phyloP scores from a whole-genome alignment of 53 echinoderm and acorn worm genomes.

The Echinarachnius parma region DNA sequence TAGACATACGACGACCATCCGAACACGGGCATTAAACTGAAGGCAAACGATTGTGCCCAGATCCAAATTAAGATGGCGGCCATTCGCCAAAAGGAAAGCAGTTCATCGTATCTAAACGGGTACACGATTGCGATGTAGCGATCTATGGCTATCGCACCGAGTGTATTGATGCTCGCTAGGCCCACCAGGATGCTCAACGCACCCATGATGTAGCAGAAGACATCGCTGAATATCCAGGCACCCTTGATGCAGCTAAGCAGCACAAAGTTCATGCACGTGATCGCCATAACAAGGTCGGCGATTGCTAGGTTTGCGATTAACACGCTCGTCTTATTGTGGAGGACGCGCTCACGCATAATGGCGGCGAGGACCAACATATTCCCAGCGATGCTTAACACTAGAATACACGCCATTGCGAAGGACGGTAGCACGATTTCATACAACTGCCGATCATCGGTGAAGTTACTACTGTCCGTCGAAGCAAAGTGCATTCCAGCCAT shows the following conservation, averaged over 20 bases:
- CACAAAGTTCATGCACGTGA: constrained; percentile 56
- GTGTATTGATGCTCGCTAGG: constrained; percentile 66
- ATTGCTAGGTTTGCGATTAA: constrained; percentile 82
- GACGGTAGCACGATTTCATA: constrained; percentile 20
- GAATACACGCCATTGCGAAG: constrained; percentile 49
- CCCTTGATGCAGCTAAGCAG: constrained; percentile 55
- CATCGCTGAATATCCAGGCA: constrained; percentile 56
- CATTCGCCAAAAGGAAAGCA: constrained; percentile 52
- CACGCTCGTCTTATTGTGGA: constrained; percentile 69
- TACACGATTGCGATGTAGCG: constrained; percentile 73
- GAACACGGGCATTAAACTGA: constrained; percentile 59
- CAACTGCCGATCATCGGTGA: too few relatives aligned
- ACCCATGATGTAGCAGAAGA: constrained; percentile 60
- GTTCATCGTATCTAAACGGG: constrained; percentile 60
- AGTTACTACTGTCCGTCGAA: too few relatives aligned
- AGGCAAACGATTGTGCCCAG: constrained; percentile 61
- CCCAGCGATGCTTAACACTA: constrained; percentile 49
- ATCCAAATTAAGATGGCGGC: constrained; percentile 57
- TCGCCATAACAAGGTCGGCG: constrained; percentile 63
- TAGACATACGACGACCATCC: constrained; percentile 64
- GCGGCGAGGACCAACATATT: constrained; percentile 69
- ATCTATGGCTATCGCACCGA: constrained; percentile 81
- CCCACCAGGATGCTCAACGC: constrained; percentile 45
- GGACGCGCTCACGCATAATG: constrained; percentile 37
- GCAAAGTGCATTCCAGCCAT: too few relatives aligned